Evolutionary conservation across 2,888 invertebrate genomes (phyloP).

Genomic region (Drosophila anomalata): DNA sequence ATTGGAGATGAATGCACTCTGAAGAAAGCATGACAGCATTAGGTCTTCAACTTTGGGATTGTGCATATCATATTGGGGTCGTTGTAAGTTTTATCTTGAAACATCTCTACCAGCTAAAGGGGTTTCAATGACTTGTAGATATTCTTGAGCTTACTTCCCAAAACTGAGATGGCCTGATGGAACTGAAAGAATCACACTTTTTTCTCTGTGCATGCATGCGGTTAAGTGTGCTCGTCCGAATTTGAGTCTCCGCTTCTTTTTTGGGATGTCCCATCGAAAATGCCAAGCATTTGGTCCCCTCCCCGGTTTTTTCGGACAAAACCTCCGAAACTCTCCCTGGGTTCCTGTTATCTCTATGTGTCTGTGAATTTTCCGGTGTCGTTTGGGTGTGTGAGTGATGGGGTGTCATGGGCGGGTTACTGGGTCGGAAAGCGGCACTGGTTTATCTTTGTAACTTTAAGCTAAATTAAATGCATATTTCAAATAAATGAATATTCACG

Average conservation of each 20-base stretch:
- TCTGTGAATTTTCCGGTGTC: slow-evolving; percentile 37
- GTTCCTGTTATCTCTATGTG: slow-evolving; percentile 16
- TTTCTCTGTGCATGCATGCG: slow-evolving; percentile 13
- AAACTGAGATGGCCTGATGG: not conserved
- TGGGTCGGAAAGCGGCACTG: slow-evolving; percentile 70
- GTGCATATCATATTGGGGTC: slow-evolving; percentile 1
- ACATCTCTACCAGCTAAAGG: not conserved
- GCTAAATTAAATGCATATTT: slow-evolving; percentile 34
- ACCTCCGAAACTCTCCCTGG: slow-evolving; percentile 3
- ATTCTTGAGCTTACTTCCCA: not conserved
- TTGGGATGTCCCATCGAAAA: slow-evolving; percentile 56
- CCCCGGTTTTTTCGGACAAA: not conserved
- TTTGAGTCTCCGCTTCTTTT: slow-evolving; percentile 4
- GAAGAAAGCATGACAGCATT: not conserved
- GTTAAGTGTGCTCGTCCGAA: slow-evolving; percentile 16
- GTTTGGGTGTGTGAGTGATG: slow-evolving; percentile 50
- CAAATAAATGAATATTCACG: slow-evolving; percentile 29
- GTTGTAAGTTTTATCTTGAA: not conserved
- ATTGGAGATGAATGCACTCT: slow-evolving; percentile 8
- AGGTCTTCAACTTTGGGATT: not conserved
- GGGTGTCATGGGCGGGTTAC: slow-evolving; percentile 44
- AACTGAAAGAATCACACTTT: not conserved
- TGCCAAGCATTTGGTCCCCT: slow-evolving; percentile 66
- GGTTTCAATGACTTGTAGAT: not conserved
- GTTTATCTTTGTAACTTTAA: slow-evolving; percentile 40